phyloP scores from a whole-genome alignment of 1,140 invertebrate species.

The Panagrolaimus sp. region DNA sequence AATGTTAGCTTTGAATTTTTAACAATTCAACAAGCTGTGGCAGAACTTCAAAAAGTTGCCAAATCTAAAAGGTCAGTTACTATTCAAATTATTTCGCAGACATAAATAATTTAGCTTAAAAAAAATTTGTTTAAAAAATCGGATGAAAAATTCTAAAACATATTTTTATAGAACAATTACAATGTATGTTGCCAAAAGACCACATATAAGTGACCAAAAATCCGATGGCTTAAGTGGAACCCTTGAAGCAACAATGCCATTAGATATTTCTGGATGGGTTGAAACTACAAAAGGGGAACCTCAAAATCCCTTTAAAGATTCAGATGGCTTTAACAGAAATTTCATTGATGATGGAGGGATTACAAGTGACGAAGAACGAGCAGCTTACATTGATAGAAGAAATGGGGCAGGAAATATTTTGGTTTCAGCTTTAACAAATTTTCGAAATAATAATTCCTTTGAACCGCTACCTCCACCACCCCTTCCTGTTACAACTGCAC shows the following conservation, averaged over 20 bases:
- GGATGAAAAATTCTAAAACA: slow-evolving; percentile 16
- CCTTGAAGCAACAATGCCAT: slow-evolving; percentile 49
- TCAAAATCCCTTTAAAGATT: slow-evolving; percentile 2
- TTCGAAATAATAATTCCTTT: slow-evolving; percentile 30
- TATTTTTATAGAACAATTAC: slow-evolving; percentile 42
- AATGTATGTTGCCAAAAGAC: slow-evolving; percentile 49
- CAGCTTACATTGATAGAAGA: slow-evolving; percentile 45
- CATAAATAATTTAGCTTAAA: slow-evolving; percentile 26
- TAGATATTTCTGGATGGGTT: slow-evolving; percentile 53
- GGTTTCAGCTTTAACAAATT: slow-evolving; percentile 41
- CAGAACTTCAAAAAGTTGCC: slow-evolving; percentile 20
- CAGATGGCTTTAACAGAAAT: neutral
- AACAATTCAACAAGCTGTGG: slow-evolving; percentile 56
- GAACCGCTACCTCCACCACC: neutral
- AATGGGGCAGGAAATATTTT: slow-evolving; percentile 43
- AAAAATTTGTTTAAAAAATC: slow-evolving; percentile 21
- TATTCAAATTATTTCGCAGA: no score
- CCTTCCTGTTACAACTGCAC: neutral
- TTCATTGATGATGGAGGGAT: slow-evolving; percentile 33
- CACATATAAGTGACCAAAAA: slow-evolving; percentile 31
- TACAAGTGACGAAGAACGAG: slow-evolving; percentile 52
- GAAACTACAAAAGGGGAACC: slow-evolving; percentile 39
- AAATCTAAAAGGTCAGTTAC: slow-evolving; percentile 22
- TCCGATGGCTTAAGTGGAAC: slow-evolving; percentile 39
- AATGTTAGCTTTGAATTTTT: slow-evolving; percentile 56